Base-by-base conservation (phyloP, 1,140 invertebrate species). In the Hirudo medicinalis region DNA sequence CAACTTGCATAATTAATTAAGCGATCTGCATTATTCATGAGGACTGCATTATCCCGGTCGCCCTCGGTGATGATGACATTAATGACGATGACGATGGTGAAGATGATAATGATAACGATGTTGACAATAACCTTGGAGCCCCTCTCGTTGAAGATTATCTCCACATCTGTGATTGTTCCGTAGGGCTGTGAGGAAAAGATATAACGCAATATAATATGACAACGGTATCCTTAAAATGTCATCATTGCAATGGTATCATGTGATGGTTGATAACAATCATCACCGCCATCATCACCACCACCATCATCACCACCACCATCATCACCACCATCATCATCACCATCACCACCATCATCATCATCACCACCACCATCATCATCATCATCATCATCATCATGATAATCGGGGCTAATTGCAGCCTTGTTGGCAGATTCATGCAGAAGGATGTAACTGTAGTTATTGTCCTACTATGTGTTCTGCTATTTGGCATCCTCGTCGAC, bases 71-170 rank as follows among this genome's bases (percentile, higher is more conserved):
- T 36, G 32, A 36, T 36, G 32, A 36, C 6, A 6, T 1, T 49
- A 9, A 49, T 49, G 15, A 17, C 1, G 9, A 49, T 49, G 9
- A 49, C 1, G 9, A 17, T 25, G 22, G 17, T 25, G 13, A 63
- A 9, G 9, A 63, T 27, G 3, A 63, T 32, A 6, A 63, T 32
- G 25, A 9, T 27, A 57, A 63, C 19, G 22, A 68, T 17, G 25
- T 15, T 32, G 19, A 68, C 20, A 68, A 36, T 20, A 49, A 97
- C 94, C 92, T 99, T 99, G 77, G 93, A 97, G 81, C 95, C 95
- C 77, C 95, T 86, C 86, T 99, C 95, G 84, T 99, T 99, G 86
- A 98, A 99, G 82, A 98, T 98, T 79, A 98, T 98, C 88, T 99
- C 95, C 82, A 97, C 94, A 85, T 99, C 94, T 81, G 97, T 87